Conservation (phyloP, 2,797 vertebrate genomes). For the Yasuhikotakia modesta region DNA sequence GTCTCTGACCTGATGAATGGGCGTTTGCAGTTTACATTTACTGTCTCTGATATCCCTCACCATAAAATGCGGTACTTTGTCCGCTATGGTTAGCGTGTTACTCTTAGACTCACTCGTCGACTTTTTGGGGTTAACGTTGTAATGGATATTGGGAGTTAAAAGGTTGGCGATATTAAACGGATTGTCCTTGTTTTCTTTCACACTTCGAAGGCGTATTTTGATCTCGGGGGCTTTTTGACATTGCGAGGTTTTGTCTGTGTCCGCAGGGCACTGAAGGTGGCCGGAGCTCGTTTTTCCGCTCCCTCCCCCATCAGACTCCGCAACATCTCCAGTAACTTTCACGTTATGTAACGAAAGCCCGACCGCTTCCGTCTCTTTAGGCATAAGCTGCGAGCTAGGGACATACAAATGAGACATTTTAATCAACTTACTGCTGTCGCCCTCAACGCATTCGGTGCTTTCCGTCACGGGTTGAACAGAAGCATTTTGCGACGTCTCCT, state of each 20-base stretch:
- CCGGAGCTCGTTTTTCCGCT: constrained; percentile 53
- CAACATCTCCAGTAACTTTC: constrained; percentile 58
- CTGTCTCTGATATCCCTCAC: constrained; percentile 89
- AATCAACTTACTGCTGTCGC: constrained; percentile 75
- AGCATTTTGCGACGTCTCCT: constrained; percentile 64
- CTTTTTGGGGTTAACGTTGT: constrained; percentile 64
- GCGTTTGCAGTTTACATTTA: constrained; percentile 84
- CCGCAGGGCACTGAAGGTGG: constrained; percentile 19
- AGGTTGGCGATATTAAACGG: constrained; percentile 88
- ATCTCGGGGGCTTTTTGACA: constrained; percentile 84
- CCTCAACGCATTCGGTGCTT: constrained; percentile 64
- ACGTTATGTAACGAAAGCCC: constrained; percentile 66
- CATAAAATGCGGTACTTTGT: constrained; percentile 88
- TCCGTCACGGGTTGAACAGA: constrained; percentile 67
- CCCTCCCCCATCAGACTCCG: constrained; percentile 48
- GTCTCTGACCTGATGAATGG: constrained; percentile 93
- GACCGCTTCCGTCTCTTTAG: constrained; percentile 75
- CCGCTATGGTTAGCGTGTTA: constrained; percentile 70
- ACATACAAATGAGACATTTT: constrained; percentile 91
- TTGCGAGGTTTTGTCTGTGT: constrained; percentile 34
- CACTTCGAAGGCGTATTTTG: constrained; percentile 86
- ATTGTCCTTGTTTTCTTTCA: constrained; percentile 80
- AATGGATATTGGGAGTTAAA: constrained; percentile 87
- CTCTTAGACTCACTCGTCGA: constrained; percentile 73
- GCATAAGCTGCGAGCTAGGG: constrained; percentile 83